Evolutionary conservation across 2,888 invertebrate genomes (phyloP).

Genomic region (Octonoba sinensis): DNA sequence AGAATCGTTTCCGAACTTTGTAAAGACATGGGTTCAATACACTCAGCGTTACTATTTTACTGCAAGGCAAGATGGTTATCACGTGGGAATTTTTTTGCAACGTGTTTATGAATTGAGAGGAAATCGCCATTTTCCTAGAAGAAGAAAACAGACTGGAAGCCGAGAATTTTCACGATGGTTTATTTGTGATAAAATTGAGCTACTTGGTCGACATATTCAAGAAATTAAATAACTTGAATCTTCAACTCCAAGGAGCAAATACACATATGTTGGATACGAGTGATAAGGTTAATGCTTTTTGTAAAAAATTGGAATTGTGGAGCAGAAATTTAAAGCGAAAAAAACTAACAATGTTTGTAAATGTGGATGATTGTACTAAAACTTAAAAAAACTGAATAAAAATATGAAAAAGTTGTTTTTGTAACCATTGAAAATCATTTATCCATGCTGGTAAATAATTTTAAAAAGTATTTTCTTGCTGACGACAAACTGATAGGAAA

Average conservation of each 20-base stretch:
- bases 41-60: conserved; percentile 6
- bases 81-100: conserved; percentile 9
- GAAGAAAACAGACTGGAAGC: conserved; percentile 4
- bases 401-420: too few species aligned
- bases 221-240: too few species aligned
- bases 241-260: too few species aligned
- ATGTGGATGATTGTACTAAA: conserved; percentile 20
- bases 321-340: conserved; percentile 46
- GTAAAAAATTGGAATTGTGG: conserved; percentile 44
- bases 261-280: too few species aligned
- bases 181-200: too few species aligned
- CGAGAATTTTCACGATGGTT: too few species aligned
- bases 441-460: too few species aligned
- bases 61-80: conserved; percentile 13
- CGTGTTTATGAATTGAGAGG: conserved; percentile 8
- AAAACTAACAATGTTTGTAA: conserved; percentile 40
- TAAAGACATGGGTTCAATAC: conserved; percentile 7
- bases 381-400: too few species aligned
- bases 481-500: too few species aligned
- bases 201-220: too few species aligned
- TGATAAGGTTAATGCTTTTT: conserved; percentile 49
- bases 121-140: conserved; percentile 7
- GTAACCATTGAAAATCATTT: too few species aligned
- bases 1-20: conserved; percentile 8
- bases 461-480: too few species aligned